A percentile compares a stretch with the other conserved stretches of the same genome.
Evolutionary conservation across 2,888 invertebrate species (phyloP).

Genomic region (Drosophila multiciliata): DNA sequence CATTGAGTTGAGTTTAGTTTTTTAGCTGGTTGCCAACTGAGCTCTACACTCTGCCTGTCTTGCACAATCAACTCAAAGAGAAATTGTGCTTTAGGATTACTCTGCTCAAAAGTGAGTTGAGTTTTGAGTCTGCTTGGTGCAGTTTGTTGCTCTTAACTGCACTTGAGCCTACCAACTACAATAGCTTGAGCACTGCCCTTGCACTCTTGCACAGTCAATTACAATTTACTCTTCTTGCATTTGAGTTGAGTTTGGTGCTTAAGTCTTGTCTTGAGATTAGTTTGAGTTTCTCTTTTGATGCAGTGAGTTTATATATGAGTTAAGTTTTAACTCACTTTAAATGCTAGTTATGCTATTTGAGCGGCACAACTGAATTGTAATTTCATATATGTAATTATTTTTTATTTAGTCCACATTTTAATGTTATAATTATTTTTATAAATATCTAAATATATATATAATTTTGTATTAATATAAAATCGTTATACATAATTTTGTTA

Average conservation of each 20-base stretch:
- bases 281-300: background rate
- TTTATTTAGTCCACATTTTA: background rate
- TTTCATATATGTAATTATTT: background rate
- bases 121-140: background rate
- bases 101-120: background rate
- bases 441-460: background rate
- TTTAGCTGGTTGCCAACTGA: background rate
- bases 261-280: background rate
- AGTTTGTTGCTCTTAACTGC: background rate
- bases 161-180: background rate
- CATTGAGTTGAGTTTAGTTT: background rate
- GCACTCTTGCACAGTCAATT: too few species aligned
- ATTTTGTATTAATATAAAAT: background rate
- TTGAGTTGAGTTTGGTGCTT: background rate
- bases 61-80: conserved; percentile 15
- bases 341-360: conserved; percentile 5
- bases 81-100: too few species aligned
- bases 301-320: background rate
- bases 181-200: background rate
- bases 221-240: background rate
- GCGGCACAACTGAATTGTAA: background rate
- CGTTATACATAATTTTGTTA: background rate
- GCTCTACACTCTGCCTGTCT: background rate
- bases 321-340: background rate
- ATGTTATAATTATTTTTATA: background rate